A percentile compares a stretch with the other conserved stretches of the same genome.
These are phyloP conservation scores for Diadegma fenestrale DNA, from an alignment of 2,888 invertebrate genomes.

Conservation along the genomic window DNA sequence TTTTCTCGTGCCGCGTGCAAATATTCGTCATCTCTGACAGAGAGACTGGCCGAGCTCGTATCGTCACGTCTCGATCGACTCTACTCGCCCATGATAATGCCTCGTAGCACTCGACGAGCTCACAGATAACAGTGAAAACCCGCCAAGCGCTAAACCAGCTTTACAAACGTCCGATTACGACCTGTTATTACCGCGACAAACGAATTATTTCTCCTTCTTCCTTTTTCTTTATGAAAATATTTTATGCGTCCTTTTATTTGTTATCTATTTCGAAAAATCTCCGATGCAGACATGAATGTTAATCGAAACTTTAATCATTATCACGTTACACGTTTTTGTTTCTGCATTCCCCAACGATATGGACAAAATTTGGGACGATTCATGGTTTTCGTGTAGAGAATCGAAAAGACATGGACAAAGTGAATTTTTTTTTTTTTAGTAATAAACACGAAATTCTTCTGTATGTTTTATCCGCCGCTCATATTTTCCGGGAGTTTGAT, in stretches of 20 bases:
- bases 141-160: not conserved
- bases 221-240: too few species aligned
- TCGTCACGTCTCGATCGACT: conserved; percentile 1
- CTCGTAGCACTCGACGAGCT: not conserved
- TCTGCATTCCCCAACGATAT: too few species aligned
- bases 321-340: too few species aligned
- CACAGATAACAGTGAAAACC: not conserved
- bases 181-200: not conserved
- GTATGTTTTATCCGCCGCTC: too few species aligned
- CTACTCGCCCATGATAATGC: not conserved
- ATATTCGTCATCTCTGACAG: not conserved
- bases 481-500: too few species aligned
- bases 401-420: too few species aligned
- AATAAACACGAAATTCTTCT: too few species aligned
- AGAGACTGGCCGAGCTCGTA: not conserved
- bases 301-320: not conserved
- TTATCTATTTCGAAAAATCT: not conserved
- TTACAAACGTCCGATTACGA: not conserved
- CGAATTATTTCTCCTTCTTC: not conserved
- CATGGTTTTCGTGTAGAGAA: too few species aligned
- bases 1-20: not conserved
- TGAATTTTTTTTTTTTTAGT: too few species aligned
- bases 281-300: not conserved
- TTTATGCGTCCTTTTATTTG: too few species aligned
- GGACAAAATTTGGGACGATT: too few species aligned